Conservation (phyloP, 2,113 vertebrate genomes). For the Thunnus maccoyii region DNA sequence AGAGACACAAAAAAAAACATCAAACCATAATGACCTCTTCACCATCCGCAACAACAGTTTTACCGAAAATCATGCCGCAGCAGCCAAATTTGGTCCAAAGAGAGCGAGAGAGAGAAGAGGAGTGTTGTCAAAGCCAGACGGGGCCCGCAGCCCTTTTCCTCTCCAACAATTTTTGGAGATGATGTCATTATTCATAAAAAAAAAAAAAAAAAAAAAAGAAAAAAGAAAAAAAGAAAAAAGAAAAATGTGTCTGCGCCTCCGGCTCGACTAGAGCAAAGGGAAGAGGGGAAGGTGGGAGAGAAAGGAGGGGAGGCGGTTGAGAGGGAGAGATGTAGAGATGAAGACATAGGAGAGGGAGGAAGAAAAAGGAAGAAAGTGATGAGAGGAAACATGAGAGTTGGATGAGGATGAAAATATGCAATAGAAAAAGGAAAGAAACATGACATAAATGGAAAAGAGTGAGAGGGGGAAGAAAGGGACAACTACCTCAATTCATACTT, state of each 20-base stretch:
- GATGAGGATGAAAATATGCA: slow-evolving; percentile 23
- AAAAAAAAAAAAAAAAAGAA: slow-evolving; percentile 36
- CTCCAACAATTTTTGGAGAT: slow-evolving; percentile 76
- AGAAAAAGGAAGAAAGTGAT: neutral
- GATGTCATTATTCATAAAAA: slow-evolving; percentile 77
- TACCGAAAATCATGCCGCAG: slow-evolving; percentile 48
- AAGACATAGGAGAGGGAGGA: neutral
- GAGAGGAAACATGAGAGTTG: neutral
- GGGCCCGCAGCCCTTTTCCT: slow-evolving; percentile 72
- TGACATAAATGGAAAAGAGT: neutral
- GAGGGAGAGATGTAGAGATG: slow-evolving; percentile 22
- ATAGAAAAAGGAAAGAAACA: neutral
- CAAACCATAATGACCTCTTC: slow-evolving; percentile 58
- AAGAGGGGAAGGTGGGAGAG: slow-evolving; percentile 19
- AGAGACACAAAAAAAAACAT: slow-evolving; percentile 34
- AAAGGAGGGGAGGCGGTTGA: neutral
- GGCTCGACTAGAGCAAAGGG: slow-evolving; percentile 48
- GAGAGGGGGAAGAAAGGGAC: neutral
- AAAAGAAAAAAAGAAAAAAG: slow-evolving; percentile 33
- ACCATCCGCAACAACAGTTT: slow-evolving; percentile 39
- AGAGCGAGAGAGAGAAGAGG: slow-evolving; percentile 31
- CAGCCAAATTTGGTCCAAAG: slow-evolving; percentile 53
- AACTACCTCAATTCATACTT: neutral
- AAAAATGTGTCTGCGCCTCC: slow-evolving; percentile 67
- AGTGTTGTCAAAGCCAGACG: slow-evolving; percentile 73